Base-by-base conservation (phyloP, 2,113 vertebrate species). In the Xiphophorus maculatus region DNA sequence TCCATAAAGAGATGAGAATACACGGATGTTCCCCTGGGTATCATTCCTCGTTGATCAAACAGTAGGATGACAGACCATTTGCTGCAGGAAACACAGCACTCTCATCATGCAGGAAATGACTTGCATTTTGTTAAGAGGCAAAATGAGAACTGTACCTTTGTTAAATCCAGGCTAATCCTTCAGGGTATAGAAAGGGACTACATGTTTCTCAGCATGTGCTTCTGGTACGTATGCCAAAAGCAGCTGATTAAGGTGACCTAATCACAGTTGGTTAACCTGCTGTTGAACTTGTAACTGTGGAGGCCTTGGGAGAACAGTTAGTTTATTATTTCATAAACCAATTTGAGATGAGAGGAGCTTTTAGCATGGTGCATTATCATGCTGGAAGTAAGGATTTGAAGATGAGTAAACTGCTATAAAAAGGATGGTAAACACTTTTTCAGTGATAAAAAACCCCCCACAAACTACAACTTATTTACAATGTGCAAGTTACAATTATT, bases 41-140 rank as follows among this genome's bases (percentile, higher is more conserved):
- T 76, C 60, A 22, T 68, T 17, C 78, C 80, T 88, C 87, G 88
- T 92, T 92, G 90, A 92, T 94, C 91, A 93, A 84, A 74, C 79
- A 74, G 76, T 70, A 68, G 54, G 76, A 88, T 87, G 88, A 89
- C 90, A 90, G 73, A 80, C 58, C 85, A 77, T 91, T 91, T 89
- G 83, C 87, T 87, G 79, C 85, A 86, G 87, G 77, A 89, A 90
- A 91, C 82, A 88, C 87, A 84, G 83, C 72, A 70, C 82, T 78
- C 84, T 83, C 78, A 76, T 87, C 77, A 73, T n/a, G 73, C 72
- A 80, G 48, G 33, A 65, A 87, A 88, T 87, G 76, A 92, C 84
- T 80, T 82, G 81, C 76, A 82, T 40, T 78, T 83, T 84, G 67
- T 82, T 30, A 66, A 90, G 68, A 77, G 61, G 51, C 5, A 25